Conservation (phyloP, 2,113 vertebrate species). For the Bothrops jararaca region DNA sequence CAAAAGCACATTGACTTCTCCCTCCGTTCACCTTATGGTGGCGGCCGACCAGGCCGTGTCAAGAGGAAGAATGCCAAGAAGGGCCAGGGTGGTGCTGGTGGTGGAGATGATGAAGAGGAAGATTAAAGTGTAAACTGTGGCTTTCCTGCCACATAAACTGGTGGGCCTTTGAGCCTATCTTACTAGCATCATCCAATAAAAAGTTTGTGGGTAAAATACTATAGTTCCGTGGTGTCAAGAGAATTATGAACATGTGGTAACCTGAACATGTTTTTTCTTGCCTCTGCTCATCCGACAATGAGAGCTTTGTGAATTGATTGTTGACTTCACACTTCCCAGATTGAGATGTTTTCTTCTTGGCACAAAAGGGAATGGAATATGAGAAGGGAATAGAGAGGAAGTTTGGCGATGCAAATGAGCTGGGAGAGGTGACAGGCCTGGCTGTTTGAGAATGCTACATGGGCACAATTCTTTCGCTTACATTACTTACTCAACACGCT, state of each 20-base stretch:
- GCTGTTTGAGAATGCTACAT: not conserved
- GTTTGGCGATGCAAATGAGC: too few relatives aligned
- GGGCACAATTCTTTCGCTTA: not conserved
- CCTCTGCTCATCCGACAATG: not conserved
- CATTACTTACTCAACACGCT: not conserved
- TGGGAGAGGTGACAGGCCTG: not conserved
- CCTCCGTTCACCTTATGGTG: slow-evolving; percentile 86
- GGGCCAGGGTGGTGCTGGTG: slow-evolving; percentile 84
- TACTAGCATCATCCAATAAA: slow-evolving; percentile 9
- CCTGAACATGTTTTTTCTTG: not conserved
- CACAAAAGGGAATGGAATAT: not conserved
- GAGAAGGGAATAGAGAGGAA: not conserved
- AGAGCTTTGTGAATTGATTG: not conserved
- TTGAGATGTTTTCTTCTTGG: not conserved
- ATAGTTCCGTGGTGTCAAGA: not conserved
- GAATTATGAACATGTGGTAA: not conserved
- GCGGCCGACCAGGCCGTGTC: slow-evolving; percentile 86
- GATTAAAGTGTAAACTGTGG: slow-evolving; percentile 71
- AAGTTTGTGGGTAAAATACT: slow-evolving; percentile 1
- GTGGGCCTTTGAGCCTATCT: slow-evolving; percentile 3
- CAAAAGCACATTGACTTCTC: slow-evolving; percentile 96
- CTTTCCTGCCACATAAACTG: not conserved
- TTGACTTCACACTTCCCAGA: not conserved
- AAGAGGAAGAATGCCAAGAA: slow-evolving; percentile 97
- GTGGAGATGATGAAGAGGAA: slow-evolving; percentile 87